These are phyloP conservation scores for Zootoca vivipara DNA, from an alignment of 2,113 vertebrate genomes.

Conservation along the genomic window DNA sequence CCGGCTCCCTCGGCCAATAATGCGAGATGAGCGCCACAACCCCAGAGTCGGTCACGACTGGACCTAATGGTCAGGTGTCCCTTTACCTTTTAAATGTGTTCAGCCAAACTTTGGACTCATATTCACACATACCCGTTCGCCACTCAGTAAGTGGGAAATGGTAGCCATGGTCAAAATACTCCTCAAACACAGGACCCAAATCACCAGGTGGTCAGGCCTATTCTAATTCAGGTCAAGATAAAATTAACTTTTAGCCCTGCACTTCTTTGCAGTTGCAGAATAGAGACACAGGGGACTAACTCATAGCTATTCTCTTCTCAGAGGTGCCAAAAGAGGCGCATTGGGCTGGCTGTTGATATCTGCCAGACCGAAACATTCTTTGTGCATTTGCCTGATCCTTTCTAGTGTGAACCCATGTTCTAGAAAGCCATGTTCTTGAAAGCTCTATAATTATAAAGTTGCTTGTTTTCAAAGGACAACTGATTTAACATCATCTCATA, in stretches of 20 bases:
- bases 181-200: background rate
- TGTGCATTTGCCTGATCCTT: background rate
- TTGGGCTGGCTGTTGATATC: too few species aligned
- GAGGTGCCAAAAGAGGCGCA: background rate
- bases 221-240: background rate
- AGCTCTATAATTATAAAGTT: background rate
- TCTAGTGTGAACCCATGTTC: background rate
- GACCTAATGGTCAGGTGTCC: too few species aligned
- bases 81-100: background rate
- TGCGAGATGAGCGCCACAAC: too few species aligned
- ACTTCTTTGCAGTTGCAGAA: background rate
- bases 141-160: too few species aligned
- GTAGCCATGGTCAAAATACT: too few species aligned
- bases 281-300: background rate
- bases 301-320: too few species aligned
- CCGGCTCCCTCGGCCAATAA: too few species aligned
- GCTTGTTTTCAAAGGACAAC: conserved; percentile 4
- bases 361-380: background rate
- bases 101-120: too few species aligned
- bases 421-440: background rate
- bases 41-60: too few species aligned
- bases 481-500: background rate
- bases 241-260: background rate
- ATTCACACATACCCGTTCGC: too few species aligned
- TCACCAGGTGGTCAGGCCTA: background rate